Base-by-base conservation (phyloP, 2,888 invertebrate genomes). In the Morpho deidamia region DNA sequence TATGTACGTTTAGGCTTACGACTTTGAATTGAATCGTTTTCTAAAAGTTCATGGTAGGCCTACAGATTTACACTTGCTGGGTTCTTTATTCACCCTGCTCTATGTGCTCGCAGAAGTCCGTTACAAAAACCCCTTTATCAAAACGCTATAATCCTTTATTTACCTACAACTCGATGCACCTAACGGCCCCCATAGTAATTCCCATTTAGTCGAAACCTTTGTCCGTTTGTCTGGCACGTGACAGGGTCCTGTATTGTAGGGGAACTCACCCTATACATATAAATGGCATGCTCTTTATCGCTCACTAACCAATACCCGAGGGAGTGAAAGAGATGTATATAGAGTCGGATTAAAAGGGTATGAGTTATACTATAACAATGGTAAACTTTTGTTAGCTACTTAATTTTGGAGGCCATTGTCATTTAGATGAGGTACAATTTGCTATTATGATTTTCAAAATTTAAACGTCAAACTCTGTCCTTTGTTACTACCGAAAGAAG, bases 141-240 rank as follows among this genome's bases (percentile, higher is more conserved):
- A 43, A 51, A 47, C 34, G 33, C n/a, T 34, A 44, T 53, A 53
- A 54, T 49, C 44, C 41, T 37, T 50, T 53, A 53, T 53, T 53
- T 54, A 49, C 50, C 44, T 47, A 51, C 40, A 56, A 49, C 53
- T 48, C 56, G 62, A 58, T 58, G 56, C 54, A 49, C 51, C 57
- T 44, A 51, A 58, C 58, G 66, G 58, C 59, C 59, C 51, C 55
- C 51, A 51, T 39, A 55, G 48, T 52, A 58, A 56, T 64, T 58
- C 60, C 59, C 61, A 62, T 63, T 63, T 62, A 52, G 57, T 51
- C 68, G 64, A 67, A 69, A 61, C 69, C 70, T 70, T 72, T 78
- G 76, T 78, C 78, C 77, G 70, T 67, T 68, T 67, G 73, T 68
- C 68, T 66, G 78, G 74, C 84, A 83, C 84, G 85, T 78, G 84